Evolutionary conservation across 2,888 invertebrate species (phyloP).

Genomic region (Arctia plantaginis): DNA sequence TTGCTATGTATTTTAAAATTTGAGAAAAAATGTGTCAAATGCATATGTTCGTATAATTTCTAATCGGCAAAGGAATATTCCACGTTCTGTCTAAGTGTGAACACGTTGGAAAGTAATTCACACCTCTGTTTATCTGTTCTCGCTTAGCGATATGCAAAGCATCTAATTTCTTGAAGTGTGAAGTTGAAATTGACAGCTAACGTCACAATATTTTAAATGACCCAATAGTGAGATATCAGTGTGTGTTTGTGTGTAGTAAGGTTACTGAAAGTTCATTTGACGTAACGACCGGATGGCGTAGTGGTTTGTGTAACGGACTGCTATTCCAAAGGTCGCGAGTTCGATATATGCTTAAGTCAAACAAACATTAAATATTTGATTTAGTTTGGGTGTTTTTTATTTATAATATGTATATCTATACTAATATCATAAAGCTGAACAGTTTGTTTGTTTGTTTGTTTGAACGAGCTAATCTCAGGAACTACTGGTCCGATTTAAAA

Average conservation of each 20-base stretch:
- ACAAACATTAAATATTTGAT: too few species aligned
- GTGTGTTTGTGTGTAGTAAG: not conserved
- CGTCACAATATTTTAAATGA: not conserved
- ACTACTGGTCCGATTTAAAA: too few species aligned
- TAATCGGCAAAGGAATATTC: not conserved
- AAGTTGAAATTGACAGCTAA: too few species aligned
- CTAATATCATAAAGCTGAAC: too few species aligned
- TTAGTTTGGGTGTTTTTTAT: not conserved
- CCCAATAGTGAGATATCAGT: not conserved
- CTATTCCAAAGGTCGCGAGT: too few species aligned
- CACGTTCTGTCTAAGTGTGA: not conserved
- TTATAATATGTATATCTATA: too few species aligned
- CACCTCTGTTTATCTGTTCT: not conserved
- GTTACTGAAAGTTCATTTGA: not conserved
- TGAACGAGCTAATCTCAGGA: too few species aligned
- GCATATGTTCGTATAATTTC: not conserved
- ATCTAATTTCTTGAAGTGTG: not conserved
- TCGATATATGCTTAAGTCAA: too few species aligned
- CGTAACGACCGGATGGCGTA: too few species aligned
- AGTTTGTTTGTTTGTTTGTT: too few species aligned
- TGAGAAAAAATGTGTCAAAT: not conserved
- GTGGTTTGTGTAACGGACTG: too few species aligned
- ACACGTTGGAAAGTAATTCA: not conserved
- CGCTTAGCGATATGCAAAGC: not conserved
- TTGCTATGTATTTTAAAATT: not conserved